A percentile compares a stretch with the other conserved stretches of the same genome.
Evolutionary conservation across 1,140 invertebrate genomes (phyloP).

Genomic region (Drosophila tani): DNA sequence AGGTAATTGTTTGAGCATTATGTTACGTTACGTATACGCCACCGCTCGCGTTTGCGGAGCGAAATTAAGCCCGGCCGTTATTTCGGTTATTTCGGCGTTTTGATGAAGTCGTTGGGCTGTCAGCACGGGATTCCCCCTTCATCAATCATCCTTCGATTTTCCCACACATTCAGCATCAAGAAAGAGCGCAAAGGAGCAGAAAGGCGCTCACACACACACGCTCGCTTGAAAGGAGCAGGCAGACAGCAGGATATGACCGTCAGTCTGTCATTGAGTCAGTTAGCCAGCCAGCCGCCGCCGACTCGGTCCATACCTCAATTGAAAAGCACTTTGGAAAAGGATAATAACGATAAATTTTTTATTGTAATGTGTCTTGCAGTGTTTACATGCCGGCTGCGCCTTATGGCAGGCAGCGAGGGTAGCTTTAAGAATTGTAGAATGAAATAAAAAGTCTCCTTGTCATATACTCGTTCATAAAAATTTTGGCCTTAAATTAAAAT

Average conservation of each 20-base stretch:
- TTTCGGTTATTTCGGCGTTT: constrained; percentile 50
- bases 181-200: constrained; percentile 16
- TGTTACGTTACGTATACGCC: constrained; percentile 48
- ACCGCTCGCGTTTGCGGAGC: constrained; percentile 9
- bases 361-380: constrained; percentile 80
- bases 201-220: constrained; percentile 3
- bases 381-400: constrained; percentile 72
- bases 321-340: constrained; percentile 77
- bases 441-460: too few relatives aligned
- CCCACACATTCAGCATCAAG: constrained; percentile 7
- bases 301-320: constrained; percentile 73
- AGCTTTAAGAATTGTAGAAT: background rate
- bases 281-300: constrained; percentile 34
- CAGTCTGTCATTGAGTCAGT: constrained; percentile 45
- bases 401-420: constrained; percentile 47
- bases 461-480: too few relatives aligned
- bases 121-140: constrained; percentile 50
- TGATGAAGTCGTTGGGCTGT: constrained; percentile 68
- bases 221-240: background rate
- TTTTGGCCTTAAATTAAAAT: too few relatives aligned
- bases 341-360: constrained; percentile 82
- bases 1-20: constrained; percentile 54
- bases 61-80: constrained; percentile 48
- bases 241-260: constrained; percentile 44
- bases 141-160: constrained; percentile 68